Percentiles rank a stretch among this genome's conserved stretches.
Conservation (phyloP, 2,113 vertebrate species). For the Cheilinus undulatus region DNA sequence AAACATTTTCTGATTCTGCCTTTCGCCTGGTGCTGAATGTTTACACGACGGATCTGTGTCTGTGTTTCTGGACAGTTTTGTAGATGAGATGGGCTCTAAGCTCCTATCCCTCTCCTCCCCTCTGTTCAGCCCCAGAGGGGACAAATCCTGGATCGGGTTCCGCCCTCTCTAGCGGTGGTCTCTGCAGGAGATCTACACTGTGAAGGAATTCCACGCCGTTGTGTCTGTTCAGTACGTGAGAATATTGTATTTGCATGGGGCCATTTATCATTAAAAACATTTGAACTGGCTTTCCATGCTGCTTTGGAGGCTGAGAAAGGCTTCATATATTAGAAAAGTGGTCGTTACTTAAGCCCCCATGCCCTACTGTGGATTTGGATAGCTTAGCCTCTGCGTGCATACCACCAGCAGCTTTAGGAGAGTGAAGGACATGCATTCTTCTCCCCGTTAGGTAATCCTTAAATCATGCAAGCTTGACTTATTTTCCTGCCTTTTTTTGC, state of each 20-base stretch:
- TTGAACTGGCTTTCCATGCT: background rate
- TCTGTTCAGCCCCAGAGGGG: background rate
- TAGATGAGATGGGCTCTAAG: background rate
- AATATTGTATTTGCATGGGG: constrained; percentile 1
- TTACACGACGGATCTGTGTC: constrained; percentile 1
- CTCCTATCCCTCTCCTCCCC: background rate
- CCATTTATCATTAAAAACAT: background rate
- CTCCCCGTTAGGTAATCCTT: constrained; percentile 39
- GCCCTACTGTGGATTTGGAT: constrained; percentile 7
- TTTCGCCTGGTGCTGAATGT: constrained; percentile 12
- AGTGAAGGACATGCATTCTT: constrained; percentile 34
- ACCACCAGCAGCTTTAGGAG: constrained; percentile 33
- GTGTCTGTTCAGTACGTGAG: background rate
- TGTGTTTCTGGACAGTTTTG: background rate
- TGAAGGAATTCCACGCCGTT: background rate
- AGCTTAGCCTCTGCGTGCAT: constrained; percentile 34
- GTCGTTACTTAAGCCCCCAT: constrained; percentile 2
- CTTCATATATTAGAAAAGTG: background rate
- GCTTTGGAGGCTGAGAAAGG: background rate
- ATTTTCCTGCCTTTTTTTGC: constrained; percentile 32
- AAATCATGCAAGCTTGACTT: constrained; percentile 25
- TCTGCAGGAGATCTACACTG: constrained; percentile 21
- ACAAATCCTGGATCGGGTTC: constrained; percentile 24
- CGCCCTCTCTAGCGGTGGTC: constrained; percentile 3
- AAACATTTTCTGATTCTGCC: background rate